A percentile compares a stretch with the other conserved stretches of the same genome.
These are phyloP conservation scores for Pomatostomus ruficeps DNA, from an alignment of 2,113 vertebrate genomes.

Conservation along the genomic window DNA sequence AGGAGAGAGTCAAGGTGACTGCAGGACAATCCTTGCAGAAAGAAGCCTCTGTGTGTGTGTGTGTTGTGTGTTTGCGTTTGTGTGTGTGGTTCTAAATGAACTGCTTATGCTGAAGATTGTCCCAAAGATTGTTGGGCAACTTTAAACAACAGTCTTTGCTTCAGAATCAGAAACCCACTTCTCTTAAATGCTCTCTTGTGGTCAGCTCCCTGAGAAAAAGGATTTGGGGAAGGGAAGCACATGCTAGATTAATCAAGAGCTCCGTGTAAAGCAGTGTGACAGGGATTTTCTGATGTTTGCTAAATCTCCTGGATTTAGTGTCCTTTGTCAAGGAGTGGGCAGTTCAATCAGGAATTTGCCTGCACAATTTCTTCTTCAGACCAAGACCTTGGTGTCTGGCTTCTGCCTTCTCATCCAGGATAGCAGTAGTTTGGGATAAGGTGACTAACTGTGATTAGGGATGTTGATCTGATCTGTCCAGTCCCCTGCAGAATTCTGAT, in stretches of 20 bases:
- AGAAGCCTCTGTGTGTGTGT: neutral
- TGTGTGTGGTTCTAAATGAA: neutral
- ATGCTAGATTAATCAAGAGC: neutral
- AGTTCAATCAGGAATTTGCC: neutral
- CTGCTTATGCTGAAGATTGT: neutral
- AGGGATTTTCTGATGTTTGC: neutral
- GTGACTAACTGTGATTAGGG: neutral
- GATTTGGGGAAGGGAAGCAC: conserved; percentile 18
- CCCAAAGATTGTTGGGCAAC: neutral
- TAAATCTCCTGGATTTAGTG: conserved; percentile 27
- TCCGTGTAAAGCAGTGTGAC: neutral
- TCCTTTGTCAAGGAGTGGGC: neutral
- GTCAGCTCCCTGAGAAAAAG: neutral
- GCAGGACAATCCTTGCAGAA: conserved; percentile 19
- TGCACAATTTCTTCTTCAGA: neutral
- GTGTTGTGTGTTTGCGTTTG: neutral
- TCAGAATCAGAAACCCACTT: conserved; percentile 1
- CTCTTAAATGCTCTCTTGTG: neutral
- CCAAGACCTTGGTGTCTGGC: neutral
- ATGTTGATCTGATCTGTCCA: neutral
- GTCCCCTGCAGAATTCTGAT: neutral
- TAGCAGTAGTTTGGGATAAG: neutral
- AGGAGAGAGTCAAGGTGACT: neutral
- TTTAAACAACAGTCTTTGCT: neutral
- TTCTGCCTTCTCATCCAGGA: neutral